Evolutionary conservation across 2,888 invertebrate genomes (phyloP).

Genomic region (Agriotes lineatus): DNA sequence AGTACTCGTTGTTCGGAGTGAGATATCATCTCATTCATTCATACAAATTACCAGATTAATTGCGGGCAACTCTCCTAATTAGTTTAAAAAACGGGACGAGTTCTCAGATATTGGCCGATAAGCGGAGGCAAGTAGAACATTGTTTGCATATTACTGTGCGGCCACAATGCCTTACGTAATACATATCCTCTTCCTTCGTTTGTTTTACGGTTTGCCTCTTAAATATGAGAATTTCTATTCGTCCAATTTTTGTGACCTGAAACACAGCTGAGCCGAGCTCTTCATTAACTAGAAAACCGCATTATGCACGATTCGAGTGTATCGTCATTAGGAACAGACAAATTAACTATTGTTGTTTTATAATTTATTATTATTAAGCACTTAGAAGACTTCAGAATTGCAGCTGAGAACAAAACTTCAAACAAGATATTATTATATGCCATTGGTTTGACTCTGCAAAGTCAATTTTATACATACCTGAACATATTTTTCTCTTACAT

Average conservation of each 20-base stretch:
- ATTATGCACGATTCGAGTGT: too few relatives aligned
- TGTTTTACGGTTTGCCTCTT: slow-evolving; percentile 9
- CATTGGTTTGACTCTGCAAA: too few relatives aligned
- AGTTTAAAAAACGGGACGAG: slow-evolving; percentile 24
- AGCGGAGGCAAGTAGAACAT: slow-evolving; percentile 3
- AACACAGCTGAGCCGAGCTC: not conserved
- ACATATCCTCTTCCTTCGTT: slow-evolving; percentile 21
- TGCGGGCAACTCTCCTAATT: slow-evolving; percentile 29
- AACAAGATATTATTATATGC: too few relatives aligned
- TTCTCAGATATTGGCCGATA: slow-evolving; percentile 22
- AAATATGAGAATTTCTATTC: slow-evolving; percentile 6
- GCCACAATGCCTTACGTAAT: slow-evolving; percentile 17
- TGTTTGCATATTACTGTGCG: slow-evolving; percentile 24
- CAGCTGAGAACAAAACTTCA: too few relatives aligned
- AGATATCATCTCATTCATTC: slow-evolving; percentile 33
- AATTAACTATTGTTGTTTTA: too few relatives aligned
- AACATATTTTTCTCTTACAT: too few relatives aligned
- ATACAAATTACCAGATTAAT: slow-evolving; percentile 36
- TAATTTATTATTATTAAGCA: too few relatives aligned
- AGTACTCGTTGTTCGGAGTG: slow-evolving; percentile 19
- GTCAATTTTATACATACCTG: too few relatives aligned
- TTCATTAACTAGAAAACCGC: not conserved
- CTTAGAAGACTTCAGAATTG: too few relatives aligned
- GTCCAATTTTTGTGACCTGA: slow-evolving; percentile 3
- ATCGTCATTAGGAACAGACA: too few relatives aligned